Evolutionary conservation across 2,113 vertebrate species (phyloP), one percentile per base, ranked within the genome.

Genomic region (Xenopus borealis): DNA sequence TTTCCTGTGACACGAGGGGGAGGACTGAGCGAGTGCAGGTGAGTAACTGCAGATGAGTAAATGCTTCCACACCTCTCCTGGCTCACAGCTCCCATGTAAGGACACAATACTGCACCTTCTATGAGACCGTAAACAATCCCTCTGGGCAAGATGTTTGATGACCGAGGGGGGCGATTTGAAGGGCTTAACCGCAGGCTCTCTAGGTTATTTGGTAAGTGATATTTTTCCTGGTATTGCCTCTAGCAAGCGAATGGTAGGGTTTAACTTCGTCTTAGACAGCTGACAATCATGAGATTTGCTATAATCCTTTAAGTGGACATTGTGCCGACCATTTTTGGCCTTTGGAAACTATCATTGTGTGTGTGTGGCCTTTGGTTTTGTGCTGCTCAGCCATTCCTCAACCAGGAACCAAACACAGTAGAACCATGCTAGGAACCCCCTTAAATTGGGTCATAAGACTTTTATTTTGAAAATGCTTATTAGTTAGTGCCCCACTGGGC

Each of bases 81-180:
- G 57, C 46, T 4, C 44, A 62, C 27, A 16, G 4, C 30, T 47
- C 45, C 44, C 52, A 52, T 52, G 50, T 47, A 62, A 50, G 19
- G 46, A 40, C n/a, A 4, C 20, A 0, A 11, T 20, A 9, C 14
- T 16, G 7, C 8, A 17, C 44, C 2, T 2, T 10, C n/a, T 46
- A 45, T 17, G 20, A 44, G 3, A 62, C 10, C 0, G 44, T 10
- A 33, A n/a, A 12, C 8, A 12, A 10, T 50, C 47, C 14, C 10
- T 3, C 20, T 61, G 44, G 47, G 69, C 19, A n/a, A 30, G 50
- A 80, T 80, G 75, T 52, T 80, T 62, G 72, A 81, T 13, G 72
- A 80, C 23, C 75, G 7, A 7, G 33, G 33, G 33, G 57, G 57
- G 2, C 59, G 72, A 0, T 20, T 80, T 30, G 75, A 75, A n/a